phyloP scores from a whole-genome alignment of 2,113 vertebrate genomes.

The Tursiops truncatus region DNA sequence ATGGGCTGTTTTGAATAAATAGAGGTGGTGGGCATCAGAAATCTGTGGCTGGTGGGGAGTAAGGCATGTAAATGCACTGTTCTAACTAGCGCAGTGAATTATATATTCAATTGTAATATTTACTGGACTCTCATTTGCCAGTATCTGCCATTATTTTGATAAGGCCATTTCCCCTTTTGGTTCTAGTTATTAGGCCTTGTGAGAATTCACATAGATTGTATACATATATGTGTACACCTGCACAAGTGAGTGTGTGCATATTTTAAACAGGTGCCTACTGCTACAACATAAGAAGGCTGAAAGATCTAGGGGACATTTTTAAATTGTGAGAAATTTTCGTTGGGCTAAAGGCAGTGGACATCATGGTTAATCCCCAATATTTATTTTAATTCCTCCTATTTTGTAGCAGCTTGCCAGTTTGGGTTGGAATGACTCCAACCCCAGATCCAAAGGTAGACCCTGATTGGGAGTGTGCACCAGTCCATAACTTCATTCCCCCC shows the following conservation, averaged over 20 bases:
- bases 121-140: neutral
- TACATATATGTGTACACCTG: neutral
- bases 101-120: neutral
- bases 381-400: neutral
- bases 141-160: constrained; percentile 1
- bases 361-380: neutral
- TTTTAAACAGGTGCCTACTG: neutral
- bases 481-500: neutral
- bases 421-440: neutral
- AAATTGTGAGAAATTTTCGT: neutral
- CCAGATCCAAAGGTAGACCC: neutral
- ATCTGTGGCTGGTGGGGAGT: neutral
- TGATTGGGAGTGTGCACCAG: neutral
- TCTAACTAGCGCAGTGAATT: neutral
- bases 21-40: neutral
- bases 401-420: neutral
- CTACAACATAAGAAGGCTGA: neutral
- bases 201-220: neutral
- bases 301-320: neutral
- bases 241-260: neutral
- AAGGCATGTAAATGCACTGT: neutral
- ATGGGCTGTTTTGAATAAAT: neutral
- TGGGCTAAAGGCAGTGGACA: neutral
- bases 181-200: neutral
- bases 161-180: neutral